Conservation (phyloP, 2,888 invertebrate species). For the Spialia ferax region DNA sequence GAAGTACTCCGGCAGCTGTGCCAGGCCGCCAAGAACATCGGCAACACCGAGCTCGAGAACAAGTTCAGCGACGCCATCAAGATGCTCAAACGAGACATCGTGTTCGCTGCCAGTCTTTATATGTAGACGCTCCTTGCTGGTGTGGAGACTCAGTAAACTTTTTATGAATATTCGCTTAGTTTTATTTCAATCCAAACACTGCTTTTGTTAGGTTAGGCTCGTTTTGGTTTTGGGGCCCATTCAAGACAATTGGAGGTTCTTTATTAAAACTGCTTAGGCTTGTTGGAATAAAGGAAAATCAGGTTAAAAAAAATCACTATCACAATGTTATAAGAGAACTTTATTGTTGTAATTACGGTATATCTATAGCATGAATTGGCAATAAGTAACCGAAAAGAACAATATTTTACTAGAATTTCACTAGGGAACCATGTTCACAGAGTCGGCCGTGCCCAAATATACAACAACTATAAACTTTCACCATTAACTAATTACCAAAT, state of each 20-base stretch:
- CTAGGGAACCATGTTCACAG: conserved; percentile 79
- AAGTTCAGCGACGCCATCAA: conserved; percentile 98
- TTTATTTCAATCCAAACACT: neutral
- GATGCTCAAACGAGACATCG: conserved; percentile 98
- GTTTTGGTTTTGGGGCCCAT: too few species aligned
- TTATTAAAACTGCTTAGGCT: neutral
- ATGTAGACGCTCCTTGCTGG: conserved; percentile 57
- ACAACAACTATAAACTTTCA: conserved; percentile 58
- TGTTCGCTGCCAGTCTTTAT: conserved; percentile 99
- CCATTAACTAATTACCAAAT: conserved; percentile 58
- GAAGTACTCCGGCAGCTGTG: conserved; percentile 98
- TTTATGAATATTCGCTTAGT: neutral
- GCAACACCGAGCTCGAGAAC: conserved; percentile 97
- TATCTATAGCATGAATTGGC: conserved; percentile 86
- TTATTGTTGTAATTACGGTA: conserved; percentile 85
- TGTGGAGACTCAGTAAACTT: neutral
- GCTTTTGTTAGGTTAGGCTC: neutral
- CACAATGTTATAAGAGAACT: conserved; percentile 86
- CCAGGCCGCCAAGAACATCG: conserved; percentile 98
- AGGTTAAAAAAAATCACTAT: conserved; percentile 47
- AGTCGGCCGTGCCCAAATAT: conserved; percentile 71
- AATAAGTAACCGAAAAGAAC: conserved; percentile 81
- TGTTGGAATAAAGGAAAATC: neutral
- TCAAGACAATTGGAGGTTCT: too few species aligned
- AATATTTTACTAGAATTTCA: conserved; percentile 78